Percentiles rank a stretch among this genome's conserved stretches.
Evolutionary conservation across 2,888 invertebrate species (phyloP).

Genomic region (Diabrotica balteata): DNA sequence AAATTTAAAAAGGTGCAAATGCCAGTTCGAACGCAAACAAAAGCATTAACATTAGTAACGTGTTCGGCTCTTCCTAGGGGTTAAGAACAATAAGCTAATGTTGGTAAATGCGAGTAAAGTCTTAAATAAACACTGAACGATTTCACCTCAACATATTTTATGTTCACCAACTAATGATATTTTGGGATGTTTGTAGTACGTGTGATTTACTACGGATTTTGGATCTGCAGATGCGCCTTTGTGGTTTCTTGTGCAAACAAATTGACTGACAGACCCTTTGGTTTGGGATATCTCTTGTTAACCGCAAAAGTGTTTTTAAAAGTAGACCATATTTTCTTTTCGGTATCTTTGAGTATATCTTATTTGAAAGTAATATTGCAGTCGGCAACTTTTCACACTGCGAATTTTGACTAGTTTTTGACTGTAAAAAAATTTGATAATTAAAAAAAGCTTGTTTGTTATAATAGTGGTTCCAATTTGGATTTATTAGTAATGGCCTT

Average conservation of each 20-base stretch:
- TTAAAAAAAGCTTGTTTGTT: no score
- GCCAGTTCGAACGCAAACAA: slow-evolving; percentile 34
- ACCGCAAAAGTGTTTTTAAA: no score
- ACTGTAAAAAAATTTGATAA: no score
- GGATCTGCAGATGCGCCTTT: slow-evolving; percentile 56
- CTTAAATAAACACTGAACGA: slow-evolving; percentile 45
- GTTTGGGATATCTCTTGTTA: slow-evolving; percentile 26
- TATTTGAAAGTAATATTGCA: no score
- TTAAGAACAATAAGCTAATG: slow-evolving; percentile 40
- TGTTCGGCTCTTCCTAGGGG: slow-evolving; percentile 33
- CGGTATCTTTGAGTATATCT: no score
- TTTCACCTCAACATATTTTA: slow-evolving; percentile 44
- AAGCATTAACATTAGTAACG: slow-evolving; percentile 26
- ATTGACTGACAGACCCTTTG: slow-evolving; percentile 36
- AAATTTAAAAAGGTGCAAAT: slow-evolving; percentile 40
- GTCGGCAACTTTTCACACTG: no score
- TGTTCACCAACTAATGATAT: slow-evolving; percentile 40
- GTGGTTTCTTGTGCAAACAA: slow-evolving; percentile 49
- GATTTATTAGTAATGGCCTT: no score
- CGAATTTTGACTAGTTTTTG: no score
- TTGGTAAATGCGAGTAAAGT: slow-evolving; percentile 43
- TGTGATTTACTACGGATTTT: slow-evolving; percentile 53
- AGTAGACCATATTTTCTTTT: no score
- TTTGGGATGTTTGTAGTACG: slow-evolving; percentile 54
- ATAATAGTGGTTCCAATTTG: no score